Conservation (phyloP, 2,113 vertebrate genomes). For the Phylloscopus trochilus region DNA sequence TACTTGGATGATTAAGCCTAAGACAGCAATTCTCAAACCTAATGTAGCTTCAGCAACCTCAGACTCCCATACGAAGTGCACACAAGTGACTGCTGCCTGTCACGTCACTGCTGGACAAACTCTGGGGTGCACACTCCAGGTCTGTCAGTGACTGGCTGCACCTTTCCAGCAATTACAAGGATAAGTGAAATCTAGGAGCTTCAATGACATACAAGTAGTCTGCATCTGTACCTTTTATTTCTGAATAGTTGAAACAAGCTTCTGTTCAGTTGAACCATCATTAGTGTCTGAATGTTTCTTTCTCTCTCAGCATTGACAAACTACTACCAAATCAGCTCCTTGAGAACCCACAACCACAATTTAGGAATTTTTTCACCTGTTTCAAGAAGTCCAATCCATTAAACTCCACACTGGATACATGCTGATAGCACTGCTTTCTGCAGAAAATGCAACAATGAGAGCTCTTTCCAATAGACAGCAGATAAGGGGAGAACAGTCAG, state of each 20-base stretch:
- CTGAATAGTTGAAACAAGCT: neutral
- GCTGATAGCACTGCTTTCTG: neutral
- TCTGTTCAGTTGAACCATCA: neutral
- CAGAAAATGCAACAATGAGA: neutral
- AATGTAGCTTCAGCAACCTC: neutral
- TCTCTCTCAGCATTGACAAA: neutral
- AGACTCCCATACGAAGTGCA: neutral
- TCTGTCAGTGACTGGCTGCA: neutral
- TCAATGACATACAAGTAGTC: neutral
- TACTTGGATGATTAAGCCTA: neutral
- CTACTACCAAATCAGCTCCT: neutral
- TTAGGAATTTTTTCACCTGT: neutral
- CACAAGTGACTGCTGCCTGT: neutral
- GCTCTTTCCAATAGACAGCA: neutral
- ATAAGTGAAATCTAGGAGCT: neutral
- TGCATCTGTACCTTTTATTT: neutral
- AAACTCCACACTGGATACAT: neutral
- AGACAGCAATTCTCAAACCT: neutral
- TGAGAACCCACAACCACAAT: neutral
- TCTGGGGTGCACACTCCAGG: neutral
- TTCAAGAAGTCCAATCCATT: neutral
- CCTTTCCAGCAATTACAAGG: neutral
- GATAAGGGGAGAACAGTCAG: neutral
- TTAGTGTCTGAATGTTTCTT: neutral
- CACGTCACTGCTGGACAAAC: neutral